Evolutionary conservation across 2,888 invertebrate species (phyloP), one percentile per base, ranked within the genome.

Genomic region (Iselma pallidipennis): DNA sequence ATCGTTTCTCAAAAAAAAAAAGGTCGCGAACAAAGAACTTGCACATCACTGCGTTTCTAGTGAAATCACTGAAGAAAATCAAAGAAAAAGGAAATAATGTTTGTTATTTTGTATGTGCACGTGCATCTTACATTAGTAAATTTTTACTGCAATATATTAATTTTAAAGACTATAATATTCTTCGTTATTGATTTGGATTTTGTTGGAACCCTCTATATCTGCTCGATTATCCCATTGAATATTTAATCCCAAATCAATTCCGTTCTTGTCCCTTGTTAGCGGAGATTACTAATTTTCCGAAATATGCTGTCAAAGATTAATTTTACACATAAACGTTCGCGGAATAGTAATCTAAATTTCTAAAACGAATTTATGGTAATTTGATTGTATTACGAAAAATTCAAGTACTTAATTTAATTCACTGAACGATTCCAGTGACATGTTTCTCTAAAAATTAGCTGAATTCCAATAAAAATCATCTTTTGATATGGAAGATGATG

Each of bases 21-120:
- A 19, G 45, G 42, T 49, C 45, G 42, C 26, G 66, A 59, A 70
- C 66, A 67, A 70, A 67, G 66, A 67, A 58, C 61, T 56, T 51
- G 65, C 62, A 55, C 67, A 68, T 69, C 64, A 68, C 23, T 23
- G 68, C 63, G 65, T 69, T 63, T 59, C 59, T 66, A 70, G 68
- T 68, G 68, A 67, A 70, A 21, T 45, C 10, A 21, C 7, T 23
- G 63, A 59, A 67, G 59, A 55, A 52, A 55, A 29, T 31, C 50
- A 57, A 57, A 60, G 61, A 50, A 57, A 53, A 58, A 64, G 63
- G 58, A 66, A 67, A 66, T 64, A 50, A 49, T 45, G 49, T 53
- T 42, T 53, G 23, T 28, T 33, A 29, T 4, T 29, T 23, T 12
- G 21, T 21, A 42, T 54, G n/a, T 21, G 7, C 19, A 54, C 14